phyloP scores from a whole-genome alignment of 2,113 vertebrate genomes.

The Hemiscyllium ocellatum region DNA sequence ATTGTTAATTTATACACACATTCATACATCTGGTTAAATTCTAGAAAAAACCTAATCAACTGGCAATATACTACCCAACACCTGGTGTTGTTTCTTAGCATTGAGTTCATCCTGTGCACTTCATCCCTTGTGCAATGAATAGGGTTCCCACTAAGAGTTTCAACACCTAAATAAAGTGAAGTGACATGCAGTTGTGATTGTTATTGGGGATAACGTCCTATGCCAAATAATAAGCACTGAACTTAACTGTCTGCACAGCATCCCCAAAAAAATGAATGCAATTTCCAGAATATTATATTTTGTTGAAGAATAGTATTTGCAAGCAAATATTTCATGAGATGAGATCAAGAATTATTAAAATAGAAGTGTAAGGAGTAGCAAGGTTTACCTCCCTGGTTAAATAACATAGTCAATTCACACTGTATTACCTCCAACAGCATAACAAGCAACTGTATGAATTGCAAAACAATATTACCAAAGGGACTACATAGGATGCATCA shows the following conservation, averaged over 20 bases:
- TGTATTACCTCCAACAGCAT: background rate
- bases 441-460: background rate
- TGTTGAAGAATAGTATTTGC: background rate
- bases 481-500: background rate
- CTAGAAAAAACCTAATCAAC: background rate
- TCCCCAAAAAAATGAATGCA: background rate
- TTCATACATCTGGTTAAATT: background rate
- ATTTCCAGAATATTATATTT: background rate
- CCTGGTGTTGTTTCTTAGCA: background rate
- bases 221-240: background rate
- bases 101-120: background rate
- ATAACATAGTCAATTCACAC: background rate
- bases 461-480: background rate
- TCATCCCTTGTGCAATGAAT: background rate
- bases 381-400: background rate
- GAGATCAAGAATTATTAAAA: background rate
- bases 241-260: background rate
- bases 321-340: background rate
- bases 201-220: background rate
- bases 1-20: background rate
- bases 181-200: background rate
- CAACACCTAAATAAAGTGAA: background rate
- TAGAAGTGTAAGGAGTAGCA: background rate
- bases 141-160: background rate
- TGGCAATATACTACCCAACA: background rate